A percentile compares a stretch with the other conserved stretches of the same genome.
These are phyloP conservation scores for Steinernema khuongi DNA, from an alignment of 1,140 invertebrate genomes.

Conservation along the genomic window DNA sequence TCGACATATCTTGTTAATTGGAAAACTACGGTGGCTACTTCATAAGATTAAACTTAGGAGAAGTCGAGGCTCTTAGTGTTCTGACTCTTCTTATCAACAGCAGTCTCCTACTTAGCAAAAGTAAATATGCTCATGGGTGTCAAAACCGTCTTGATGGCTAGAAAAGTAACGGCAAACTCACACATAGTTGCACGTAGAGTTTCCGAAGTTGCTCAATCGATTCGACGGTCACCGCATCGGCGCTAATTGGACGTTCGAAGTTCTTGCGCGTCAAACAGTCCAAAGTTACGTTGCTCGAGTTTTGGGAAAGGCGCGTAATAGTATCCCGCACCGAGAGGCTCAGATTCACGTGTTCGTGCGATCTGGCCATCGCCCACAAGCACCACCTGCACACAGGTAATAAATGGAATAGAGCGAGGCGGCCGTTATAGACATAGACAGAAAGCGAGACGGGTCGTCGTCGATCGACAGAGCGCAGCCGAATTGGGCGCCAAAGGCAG, in stretches of 20 bases:
- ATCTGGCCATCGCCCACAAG: neutral
- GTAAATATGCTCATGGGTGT: neutral
- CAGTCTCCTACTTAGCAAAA: neutral
- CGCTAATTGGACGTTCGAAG: slow-evolving; percentile 4
- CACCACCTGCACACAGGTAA: neutral
- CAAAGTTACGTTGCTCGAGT: neutral
- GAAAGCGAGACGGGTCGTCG: neutral
- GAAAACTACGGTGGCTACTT: neutral
- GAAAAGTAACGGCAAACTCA: neutral
- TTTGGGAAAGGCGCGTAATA: neutral
- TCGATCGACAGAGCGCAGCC: too few species aligned
- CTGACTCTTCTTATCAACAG: neutral
- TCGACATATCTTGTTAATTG: neutral
- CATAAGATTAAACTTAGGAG: neutral
- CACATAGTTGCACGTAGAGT: neutral
- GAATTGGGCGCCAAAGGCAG: neutral
- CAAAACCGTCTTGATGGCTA: neutral
- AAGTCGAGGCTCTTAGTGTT: neutral
- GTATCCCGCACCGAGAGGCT: neutral
- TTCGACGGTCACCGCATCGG: neutral
- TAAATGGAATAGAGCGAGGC: neutral
- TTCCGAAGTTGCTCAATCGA: neutral
- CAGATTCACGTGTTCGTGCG: slow-evolving; percentile 6
- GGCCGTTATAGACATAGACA: neutral
- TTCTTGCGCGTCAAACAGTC: neutral